Evolutionary conservation across 2,888 invertebrate species (phyloP), one percentile per base, ranked within the genome.

Genomic region (Ditylenchus weischeri): DNA sequence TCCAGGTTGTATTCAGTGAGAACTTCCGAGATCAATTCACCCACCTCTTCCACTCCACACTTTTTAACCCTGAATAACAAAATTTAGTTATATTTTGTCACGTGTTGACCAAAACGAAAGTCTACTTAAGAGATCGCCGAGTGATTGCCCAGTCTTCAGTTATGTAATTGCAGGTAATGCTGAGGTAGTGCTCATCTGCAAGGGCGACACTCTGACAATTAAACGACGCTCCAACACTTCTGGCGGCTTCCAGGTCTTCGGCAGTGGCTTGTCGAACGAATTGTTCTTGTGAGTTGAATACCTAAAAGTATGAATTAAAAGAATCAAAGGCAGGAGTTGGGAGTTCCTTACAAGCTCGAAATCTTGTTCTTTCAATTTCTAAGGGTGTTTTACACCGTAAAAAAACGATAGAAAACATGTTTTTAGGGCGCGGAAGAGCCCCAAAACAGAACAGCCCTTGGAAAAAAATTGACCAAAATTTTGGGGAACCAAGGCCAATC

Each of bases 81-180:
- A 66, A 38, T 13, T 43, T 2, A 29, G 29, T 29, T 2, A 4
- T 29, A 29, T 4, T 29, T 29, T 29, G 29, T 29, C 29, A 29
- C 29, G 29, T 43, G 15, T 8, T 43, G 43, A 6, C 11, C 1
- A 15, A 43, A 43, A 10, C 11, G 5, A 43, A 15, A 13, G 43
- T 36, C 29, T 19, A 69, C 65, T 62, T 68, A 18, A 72, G 47
- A 7, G 47, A 57, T 15, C 74, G 69, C 29, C 66, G 62, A n/a
- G 73, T 68, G 19, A 75, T 58, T 48, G 62, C 68, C 73, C 73
- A 73, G 54, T 73, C 73, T 21, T 73, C 74, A 1, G 73, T 74
- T 48, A 73, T 66, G 58, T 73, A 73, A 61, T 68, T 71, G 38
- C 64, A 68, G n/a, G 48, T 50, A n/a, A 73, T 51, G 61, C 60